Percentiles rank a stretch among this genome's conserved stretches.
Conservation (phyloP, 2,888 invertebrate genomes). For the Erebia epiphron region DNA sequence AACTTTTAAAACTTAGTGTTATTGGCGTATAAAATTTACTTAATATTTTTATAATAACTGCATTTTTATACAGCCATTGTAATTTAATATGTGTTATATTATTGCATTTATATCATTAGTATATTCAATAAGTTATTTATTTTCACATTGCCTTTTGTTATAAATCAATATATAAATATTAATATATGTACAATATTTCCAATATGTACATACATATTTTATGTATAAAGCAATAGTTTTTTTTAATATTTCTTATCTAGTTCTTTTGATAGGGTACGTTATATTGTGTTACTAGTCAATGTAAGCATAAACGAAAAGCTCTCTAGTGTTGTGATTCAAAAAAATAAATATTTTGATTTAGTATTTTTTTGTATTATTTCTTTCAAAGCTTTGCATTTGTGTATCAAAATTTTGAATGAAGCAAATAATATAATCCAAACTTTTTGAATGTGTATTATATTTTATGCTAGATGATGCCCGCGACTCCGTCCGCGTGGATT, state of each 20-base stretch:
- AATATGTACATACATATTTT: not conserved
- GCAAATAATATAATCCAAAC: no score
- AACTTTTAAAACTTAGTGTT: no score
- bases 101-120: no score
- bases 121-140: no score
- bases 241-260: not conserved
- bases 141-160: no score
- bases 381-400: not conserved
- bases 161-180: no score
- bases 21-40: not conserved
- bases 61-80: not conserved
- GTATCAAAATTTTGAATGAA: no score
- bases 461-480: no score
- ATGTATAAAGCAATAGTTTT: not conserved
- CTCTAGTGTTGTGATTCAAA: slow-evolving; percentile 19
- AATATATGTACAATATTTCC: no score
- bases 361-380: not conserved
- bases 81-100: no score
- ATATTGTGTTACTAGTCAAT: slow-evolving; percentile 13
- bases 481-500: no score
- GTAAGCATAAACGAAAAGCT: slow-evolving; percentile 5
- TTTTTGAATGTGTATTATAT: no score
- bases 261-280: not conserved
- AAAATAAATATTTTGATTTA: not conserved
- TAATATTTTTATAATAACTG: not conserved